phyloP scores from a whole-genome alignment of 2,797 vertebrate genomes.

The Danio tinwini region DNA sequence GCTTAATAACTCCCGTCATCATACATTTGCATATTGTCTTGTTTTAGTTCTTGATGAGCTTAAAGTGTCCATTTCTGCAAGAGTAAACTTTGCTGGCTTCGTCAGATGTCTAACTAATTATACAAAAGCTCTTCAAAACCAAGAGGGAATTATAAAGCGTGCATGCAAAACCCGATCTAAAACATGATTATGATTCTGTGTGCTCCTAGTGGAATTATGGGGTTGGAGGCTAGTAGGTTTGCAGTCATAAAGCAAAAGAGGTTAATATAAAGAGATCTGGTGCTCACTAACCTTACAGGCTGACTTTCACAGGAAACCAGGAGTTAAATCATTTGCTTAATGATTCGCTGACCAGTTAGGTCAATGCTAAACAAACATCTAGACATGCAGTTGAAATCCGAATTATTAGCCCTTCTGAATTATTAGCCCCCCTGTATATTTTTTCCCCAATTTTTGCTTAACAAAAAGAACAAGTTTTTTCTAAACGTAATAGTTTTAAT shows the following conservation, averaged over 20 bases:
- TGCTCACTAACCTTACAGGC: neutral
- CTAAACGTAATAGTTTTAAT: too few species aligned
- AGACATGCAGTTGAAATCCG: neutral
- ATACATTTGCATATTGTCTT: neutral
- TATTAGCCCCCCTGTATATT: too few species aligned
- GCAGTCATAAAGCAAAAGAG: neutral
- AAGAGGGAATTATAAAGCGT: neutral
- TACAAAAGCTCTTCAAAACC: constrained; percentile 14
- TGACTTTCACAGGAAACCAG: neutral
- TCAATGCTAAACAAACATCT: neutral
- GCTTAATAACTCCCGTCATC: neutral
- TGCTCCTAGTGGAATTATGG: neutral
- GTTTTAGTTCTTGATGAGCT: constrained; percentile 1
- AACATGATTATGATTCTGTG: neutral
- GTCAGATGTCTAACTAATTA: constrained; percentile 10
- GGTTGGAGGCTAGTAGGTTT: neutral
- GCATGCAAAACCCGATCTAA: neutral
- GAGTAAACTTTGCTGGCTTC: constrained; percentile 12
- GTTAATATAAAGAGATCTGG: neutral
- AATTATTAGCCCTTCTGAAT: too few species aligned
- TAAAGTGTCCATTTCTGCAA: constrained; percentile 4
- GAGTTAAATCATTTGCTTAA: neutral
- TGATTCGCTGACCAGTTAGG: neutral
- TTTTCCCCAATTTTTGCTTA: too few species aligned
- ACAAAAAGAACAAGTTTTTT: too few species aligned